Conservation (phyloP, 2,797 vertebrate genomes). For the Clamator glandarius region DNA sequence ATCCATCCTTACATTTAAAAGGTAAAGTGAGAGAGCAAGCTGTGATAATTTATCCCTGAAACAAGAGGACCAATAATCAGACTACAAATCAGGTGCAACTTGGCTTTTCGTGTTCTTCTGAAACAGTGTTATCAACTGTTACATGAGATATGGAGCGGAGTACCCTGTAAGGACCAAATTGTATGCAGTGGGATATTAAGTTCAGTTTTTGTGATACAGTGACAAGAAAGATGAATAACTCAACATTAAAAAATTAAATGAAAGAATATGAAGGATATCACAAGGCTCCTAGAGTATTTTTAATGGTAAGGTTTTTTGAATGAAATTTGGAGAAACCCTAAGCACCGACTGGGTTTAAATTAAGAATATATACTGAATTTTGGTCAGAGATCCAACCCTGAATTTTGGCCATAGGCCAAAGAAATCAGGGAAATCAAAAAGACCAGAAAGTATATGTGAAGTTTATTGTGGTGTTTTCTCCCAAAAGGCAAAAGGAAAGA, state of each 20-base stretch:
- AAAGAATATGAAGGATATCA: accelerated
- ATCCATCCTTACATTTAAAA: neutral
- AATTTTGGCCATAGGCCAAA: neutral
- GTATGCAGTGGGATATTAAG: neutral
- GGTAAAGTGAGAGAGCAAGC: neutral
- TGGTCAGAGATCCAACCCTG: neutral
- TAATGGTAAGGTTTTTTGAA: neutral
- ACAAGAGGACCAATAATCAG: neutral
- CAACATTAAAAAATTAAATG: neutral
- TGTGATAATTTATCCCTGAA: neutral
- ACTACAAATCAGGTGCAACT: neutral
- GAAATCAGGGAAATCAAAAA: neutral
- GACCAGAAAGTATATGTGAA: neutral
- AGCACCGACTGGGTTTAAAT: neutral
- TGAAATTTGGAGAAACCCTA: neutral
- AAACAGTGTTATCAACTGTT: neutral
- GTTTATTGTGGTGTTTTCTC: neutral
- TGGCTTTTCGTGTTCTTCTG: neutral
- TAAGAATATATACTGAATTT: neutral
- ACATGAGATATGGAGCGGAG: neutral
- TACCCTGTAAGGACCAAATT: neutral
- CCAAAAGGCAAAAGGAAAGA: neutral
- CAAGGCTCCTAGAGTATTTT: accelerated
- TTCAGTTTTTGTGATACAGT: neutral
- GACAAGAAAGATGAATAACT: neutral